phyloP scores from a whole-genome alignment of 2,113 vertebrate species.

The Periophthalmus modestus region DNA sequence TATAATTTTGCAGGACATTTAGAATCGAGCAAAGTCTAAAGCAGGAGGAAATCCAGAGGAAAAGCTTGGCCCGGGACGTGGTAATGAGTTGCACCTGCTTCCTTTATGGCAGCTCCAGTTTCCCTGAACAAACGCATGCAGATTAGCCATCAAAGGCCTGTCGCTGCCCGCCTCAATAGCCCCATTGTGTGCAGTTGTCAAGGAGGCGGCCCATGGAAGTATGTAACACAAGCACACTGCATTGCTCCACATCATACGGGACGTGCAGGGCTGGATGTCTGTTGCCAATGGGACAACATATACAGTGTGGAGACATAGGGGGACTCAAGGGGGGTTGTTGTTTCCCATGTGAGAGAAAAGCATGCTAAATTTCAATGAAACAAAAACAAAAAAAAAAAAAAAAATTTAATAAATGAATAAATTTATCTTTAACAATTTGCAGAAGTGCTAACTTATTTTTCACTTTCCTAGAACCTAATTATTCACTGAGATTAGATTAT shows the following conservation, averaged over 20 bases:
- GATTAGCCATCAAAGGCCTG: constrained; percentile 80
- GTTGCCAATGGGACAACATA: not conserved
- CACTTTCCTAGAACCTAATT: no score
- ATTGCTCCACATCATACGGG: constrained; percentile 43
- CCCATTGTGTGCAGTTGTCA: constrained; percentile 80
- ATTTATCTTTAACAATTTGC: no score
- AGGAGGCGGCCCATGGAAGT: constrained; percentile 70
- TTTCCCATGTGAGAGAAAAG: not conserved
- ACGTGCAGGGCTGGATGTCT: constrained; percentile 24
- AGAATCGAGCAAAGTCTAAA: constrained; percentile 53
- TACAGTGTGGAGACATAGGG: not conserved
- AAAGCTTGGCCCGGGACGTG: constrained; percentile 67
- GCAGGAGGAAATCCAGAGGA: constrained; percentile 66
- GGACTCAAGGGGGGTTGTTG: not conserved
- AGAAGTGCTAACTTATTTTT: no score
- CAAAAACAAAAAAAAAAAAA: no score
- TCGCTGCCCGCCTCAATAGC: constrained; percentile 73
- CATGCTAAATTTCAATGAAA: no score
- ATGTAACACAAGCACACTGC: constrained; percentile 70
- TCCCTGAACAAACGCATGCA: constrained; percentile 78
- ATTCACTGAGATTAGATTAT: no score
- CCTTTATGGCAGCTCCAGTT: constrained; percentile 79
- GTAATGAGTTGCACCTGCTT: constrained; percentile 85
- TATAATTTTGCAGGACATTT: not conserved
- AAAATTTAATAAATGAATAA: no score